These are phyloP conservation scores for Catharus bicknelli DNA, from an alignment of 2,113 vertebrate species.

Conservation along the genomic window DNA sequence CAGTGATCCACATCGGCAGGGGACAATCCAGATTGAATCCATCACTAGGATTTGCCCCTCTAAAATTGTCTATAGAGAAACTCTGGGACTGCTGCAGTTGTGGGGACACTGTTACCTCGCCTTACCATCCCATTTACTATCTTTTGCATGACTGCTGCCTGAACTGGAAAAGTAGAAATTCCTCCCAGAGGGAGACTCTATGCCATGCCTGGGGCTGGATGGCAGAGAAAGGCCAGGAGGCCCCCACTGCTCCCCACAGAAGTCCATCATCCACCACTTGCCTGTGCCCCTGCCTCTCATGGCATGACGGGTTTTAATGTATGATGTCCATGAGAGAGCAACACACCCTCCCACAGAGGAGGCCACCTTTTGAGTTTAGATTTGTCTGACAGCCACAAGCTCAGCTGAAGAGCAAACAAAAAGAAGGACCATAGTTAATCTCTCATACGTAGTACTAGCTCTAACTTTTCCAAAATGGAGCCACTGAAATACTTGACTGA, in stretches of 20 bases:
- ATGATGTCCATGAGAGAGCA: neutral
- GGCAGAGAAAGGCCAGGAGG: neutral
- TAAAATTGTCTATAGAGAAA: neutral
- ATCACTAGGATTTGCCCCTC: neutral
- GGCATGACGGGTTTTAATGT: fast-evolving
- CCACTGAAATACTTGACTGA: neutral
- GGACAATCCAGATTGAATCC: fast-evolving
- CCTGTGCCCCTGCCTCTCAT: neutral
- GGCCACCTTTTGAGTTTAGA: neutral
- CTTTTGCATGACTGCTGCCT: neutral
- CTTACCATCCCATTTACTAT: neutral
- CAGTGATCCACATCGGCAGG: neutral
- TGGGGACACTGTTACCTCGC: neutral
- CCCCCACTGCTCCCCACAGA: neutral
- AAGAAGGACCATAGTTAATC: neutral
- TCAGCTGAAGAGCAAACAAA: neutral
- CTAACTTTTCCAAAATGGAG: neutral
- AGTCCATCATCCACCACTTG: neutral
- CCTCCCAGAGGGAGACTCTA: neutral
- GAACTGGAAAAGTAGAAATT: neutral
- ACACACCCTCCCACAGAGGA: fast-evolving
- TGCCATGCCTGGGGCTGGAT: neutral
- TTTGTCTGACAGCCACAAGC: neutral
- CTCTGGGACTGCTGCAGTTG: neutral
- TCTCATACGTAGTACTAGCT: neutral